Conservation (phyloP, 2,797 vertebrate species). For the Zenarchopterus dispar region DNA sequence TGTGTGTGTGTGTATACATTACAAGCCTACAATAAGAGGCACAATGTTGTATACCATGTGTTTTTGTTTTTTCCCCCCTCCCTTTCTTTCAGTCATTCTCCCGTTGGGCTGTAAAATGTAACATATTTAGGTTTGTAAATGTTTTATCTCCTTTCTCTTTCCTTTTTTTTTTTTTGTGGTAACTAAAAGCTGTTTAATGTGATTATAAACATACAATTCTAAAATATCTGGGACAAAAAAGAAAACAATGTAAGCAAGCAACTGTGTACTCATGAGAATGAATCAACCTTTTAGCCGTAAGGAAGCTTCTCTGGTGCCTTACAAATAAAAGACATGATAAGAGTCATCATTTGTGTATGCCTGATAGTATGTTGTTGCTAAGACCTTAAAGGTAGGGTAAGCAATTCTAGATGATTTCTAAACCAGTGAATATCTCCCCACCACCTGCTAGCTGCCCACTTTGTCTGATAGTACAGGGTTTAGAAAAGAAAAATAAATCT, state of each 20-base stretch:
- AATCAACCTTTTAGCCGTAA: conserved; percentile 86
- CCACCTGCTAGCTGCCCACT: too few relatives aligned
- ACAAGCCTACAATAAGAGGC: conserved; percentile 73
- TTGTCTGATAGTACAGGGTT: too few relatives aligned
- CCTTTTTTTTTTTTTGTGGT: conserved; percentile 74
- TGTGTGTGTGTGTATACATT: conserved; percentile 67
- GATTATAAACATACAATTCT: conserved; percentile 79
- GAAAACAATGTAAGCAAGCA: conserved; percentile 70
- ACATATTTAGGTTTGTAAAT: conserved; percentile 82
- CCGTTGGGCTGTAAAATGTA: conserved; percentile 71
- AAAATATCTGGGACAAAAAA: conserved; percentile 56
- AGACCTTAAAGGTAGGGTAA: too few relatives aligned
- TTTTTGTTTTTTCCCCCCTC: conserved; percentile 29
- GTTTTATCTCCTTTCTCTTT: conserved; percentile 60
- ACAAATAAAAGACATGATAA: conserved; percentile 87
- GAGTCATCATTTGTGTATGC: conserved; percentile 42
- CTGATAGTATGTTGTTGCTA: background rate
- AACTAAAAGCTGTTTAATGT: conserved; percentile 77
- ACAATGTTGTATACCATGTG: conserved; percentile 73
- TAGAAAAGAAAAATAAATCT: too few relatives aligned
- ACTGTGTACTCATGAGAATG: conserved; percentile 81
- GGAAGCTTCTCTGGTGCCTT: conserved; percentile 90
- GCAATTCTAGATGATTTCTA: too few relatives aligned
- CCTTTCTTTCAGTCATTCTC: conserved; percentile 56
- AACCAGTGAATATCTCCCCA: too few relatives aligned